These are phyloP conservation scores for Dryococelus australis DNA, from an alignment of 2,888 invertebrate species.

Conservation along the genomic window DNA sequence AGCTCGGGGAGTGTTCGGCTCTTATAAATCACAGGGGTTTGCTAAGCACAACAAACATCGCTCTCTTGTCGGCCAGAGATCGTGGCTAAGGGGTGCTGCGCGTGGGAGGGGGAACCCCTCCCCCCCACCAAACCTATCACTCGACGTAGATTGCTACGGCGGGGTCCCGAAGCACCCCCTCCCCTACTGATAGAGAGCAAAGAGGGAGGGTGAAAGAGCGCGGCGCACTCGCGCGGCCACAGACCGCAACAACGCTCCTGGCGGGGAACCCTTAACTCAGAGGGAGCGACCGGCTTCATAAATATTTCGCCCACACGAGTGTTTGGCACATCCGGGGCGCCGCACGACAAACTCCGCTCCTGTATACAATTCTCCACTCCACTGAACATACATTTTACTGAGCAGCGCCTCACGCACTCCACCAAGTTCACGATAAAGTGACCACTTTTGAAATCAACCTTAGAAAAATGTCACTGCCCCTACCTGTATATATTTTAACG, in stretches of 20 bases:
- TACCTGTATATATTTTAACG: no score
- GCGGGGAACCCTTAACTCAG: no score
- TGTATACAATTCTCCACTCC: no score
- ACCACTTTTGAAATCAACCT: no score
- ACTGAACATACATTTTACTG: no score
- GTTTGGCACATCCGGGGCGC: neutral
- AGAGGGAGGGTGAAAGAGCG: neutral
- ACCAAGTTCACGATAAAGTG: no score
- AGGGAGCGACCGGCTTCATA: neutral
- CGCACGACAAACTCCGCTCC: no score
- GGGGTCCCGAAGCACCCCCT: neutral
- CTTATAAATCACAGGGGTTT: conserved; percentile 16
- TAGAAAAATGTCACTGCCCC: no score
- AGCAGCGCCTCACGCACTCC: no score
- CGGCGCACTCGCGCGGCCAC: neutral
- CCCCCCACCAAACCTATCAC: neutral
- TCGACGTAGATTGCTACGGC: neutral
- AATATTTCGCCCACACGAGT: neutral
- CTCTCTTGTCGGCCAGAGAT: conserved; percentile 16
- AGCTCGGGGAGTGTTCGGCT: neutral
- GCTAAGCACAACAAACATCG: conserved; percentile 5
- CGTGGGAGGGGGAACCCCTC: no score
- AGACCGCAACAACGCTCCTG: neutral
- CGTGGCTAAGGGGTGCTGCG: neutral
- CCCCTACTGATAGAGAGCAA: neutral